Conservation (phyloP, 1,140 invertebrate species). For the Lysiphlebus fabarum region DNA sequence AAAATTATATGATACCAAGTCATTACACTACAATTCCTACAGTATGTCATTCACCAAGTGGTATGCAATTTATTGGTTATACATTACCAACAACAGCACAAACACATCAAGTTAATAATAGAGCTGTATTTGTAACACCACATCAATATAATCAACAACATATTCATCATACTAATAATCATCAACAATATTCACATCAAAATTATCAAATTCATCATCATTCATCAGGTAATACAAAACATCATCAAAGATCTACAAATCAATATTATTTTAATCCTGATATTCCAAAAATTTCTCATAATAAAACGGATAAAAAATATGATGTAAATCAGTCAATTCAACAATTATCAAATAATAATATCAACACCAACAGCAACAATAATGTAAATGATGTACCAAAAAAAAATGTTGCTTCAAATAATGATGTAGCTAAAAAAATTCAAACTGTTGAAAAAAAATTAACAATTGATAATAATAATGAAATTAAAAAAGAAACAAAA, state of each 20-base stretch:
- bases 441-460: not conserved
- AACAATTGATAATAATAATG: not conserved
- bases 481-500: not conserved
- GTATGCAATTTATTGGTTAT: conserved; percentile 26
- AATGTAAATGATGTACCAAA: not conserved
- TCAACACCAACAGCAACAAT: conserved; percentile 8
- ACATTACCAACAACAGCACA: conserved; percentile 33
- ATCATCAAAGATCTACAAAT: conserved; percentile 26
- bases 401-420: not conserved
- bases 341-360: conserved; percentile 16
- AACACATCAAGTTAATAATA: conserved; percentile 33
- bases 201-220: conserved; percentile 33
- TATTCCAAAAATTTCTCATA: conserved; percentile 2
- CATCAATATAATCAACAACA: conserved; percentile 29
- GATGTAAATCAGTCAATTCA: conserved; percentile 18
- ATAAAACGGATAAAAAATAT: conserved; percentile 11
- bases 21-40: conserved; percentile 26
- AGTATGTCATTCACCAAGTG: conserved; percentile 21
- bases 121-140: conserved; percentile 33
- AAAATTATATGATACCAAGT: conserved; percentile 37
- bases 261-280: too few relatives aligned
- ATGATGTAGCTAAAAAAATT: not conserved
- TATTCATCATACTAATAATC: conserved; percentile 33
- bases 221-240: conserved; percentile 30
- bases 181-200: conserved; percentile 29